Percentiles rank a stretch among this genome's conserved stretches.
Conservation (phyloP, 2,888 invertebrate genomes). For the Agrypnus murinus region DNA sequence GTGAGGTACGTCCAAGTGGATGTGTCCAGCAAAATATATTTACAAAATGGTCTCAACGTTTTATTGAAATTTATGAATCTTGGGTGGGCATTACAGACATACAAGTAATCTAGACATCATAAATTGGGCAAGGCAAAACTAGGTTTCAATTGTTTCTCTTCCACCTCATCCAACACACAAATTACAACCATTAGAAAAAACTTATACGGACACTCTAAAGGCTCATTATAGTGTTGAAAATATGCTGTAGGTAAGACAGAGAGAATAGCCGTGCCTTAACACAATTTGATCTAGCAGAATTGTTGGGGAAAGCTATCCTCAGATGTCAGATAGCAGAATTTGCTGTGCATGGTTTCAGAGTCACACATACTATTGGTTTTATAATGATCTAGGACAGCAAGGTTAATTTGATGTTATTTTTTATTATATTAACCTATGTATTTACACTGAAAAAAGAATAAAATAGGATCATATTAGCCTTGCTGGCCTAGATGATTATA, state of each 20-base stretch:
- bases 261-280: neutral
- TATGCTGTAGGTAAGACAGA: no score
- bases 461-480: no score
- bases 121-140: neutral
- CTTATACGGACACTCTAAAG: neutral
- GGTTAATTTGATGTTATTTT: no score
- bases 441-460: no score
- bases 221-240: no score
- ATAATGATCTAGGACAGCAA: no score
- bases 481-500: no score
- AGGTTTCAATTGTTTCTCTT: slow-evolving; percentile 1
- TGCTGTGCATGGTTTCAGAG: neutral
- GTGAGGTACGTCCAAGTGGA: slow-evolving; percentile 8
- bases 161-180: neutral
- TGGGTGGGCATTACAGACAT: neutral
- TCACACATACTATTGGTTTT: no score
- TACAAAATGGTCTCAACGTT: neutral
- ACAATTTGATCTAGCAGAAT: neutral
- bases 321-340: no score
- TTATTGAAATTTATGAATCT: neutral
- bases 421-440: no score
- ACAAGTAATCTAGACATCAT: slow-evolving; percentile 1
- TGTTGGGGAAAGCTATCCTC: neutral
- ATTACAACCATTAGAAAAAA: neutral
- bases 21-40: slow-evolving; percentile 6